These are phyloP conservation scores for Gambusia yucatana DNA, from an alignment of 2,797 vertebrate species.

Conservation along the genomic window DNA sequence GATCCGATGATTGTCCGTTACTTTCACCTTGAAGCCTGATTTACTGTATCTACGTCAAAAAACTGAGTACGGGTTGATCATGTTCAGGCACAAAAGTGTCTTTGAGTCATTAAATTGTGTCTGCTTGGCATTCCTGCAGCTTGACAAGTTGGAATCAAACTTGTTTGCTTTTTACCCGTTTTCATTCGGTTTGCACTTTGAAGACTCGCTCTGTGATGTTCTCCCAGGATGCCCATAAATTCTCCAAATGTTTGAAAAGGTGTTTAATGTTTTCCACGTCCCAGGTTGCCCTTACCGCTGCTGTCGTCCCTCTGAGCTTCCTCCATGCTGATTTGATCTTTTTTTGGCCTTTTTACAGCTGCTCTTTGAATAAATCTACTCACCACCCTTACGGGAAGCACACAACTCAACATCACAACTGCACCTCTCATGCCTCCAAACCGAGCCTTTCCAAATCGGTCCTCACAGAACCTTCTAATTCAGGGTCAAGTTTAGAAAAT, in stretches of 20 bases:
- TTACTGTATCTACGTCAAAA: background rate
- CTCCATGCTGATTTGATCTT: conserved; percentile 75
- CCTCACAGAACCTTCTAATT: conserved; percentile 73
- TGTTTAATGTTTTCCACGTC: conserved; percentile 43
- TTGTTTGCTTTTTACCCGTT: background rate
- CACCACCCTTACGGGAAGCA: conserved; percentile 79
- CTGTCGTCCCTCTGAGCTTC: conserved; percentile 45
- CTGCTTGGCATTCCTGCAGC: background rate
- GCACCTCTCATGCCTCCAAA: conserved; percentile 63
- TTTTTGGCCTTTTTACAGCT: conserved; percentile 73
- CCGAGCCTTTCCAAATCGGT: conserved; percentile 69
- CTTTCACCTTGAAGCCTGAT: background rate
- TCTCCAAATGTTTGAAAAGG: background rate
- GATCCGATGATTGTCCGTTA: no score
- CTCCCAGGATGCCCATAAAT: conserved; percentile 5
- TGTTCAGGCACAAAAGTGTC: background rate
- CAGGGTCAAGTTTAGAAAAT: conserved; percentile 50
- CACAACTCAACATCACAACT: conserved; percentile 69
- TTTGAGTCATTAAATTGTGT: background rate
- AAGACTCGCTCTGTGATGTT: background rate
- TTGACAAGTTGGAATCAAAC: conserved; percentile 1
- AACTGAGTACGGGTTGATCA: background rate
- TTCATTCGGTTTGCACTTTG: background rate
- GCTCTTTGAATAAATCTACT: conserved; percentile 81
- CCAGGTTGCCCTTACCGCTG: conserved; percentile 46